These are phyloP conservation scores for Notospermus geniculatus DNA, from an alignment of 1,140 invertebrate genomes.

Conservation along the genomic window DNA sequence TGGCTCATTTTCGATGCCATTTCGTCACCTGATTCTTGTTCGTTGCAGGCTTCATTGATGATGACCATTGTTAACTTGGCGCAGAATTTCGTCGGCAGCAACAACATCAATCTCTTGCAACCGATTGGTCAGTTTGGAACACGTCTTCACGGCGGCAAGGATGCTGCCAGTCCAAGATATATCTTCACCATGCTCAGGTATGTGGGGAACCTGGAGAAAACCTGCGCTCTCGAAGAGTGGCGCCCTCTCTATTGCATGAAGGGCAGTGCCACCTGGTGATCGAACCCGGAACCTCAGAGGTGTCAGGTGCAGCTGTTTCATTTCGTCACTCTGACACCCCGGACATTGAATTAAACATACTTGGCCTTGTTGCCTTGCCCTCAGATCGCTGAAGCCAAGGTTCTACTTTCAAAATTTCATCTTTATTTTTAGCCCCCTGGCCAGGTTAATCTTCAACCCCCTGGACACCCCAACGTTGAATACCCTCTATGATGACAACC, in stretches of 20 bases:
- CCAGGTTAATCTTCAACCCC: constrained; percentile 82
- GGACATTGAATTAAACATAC: too few relatives aligned
- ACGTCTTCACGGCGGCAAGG: constrained; percentile 83
- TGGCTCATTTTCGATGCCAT: too few relatives aligned
- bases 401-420: too few relatives aligned
- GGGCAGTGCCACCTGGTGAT: too few relatives aligned
- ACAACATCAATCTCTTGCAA: constrained; percentile 95
- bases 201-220: constrained; percentile 44
- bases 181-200: constrained; percentile 91
- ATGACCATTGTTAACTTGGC: constrained; percentile 96
- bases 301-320: too few relatives aligned
- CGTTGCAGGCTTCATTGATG: constrained; percentile 71
- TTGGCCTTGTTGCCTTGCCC: too few relatives aligned
- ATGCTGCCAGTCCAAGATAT: constrained; percentile 95
- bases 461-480: constrained; percentile 86
- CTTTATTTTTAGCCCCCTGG: constrained; percentile 42
- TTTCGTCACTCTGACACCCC: too few relatives aligned
- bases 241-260: too few relatives aligned
- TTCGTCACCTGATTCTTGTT: not conserved
- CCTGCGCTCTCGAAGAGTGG: too few relatives aligned
- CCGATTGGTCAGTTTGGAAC: constrained; percentile 98
- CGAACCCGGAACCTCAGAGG: too few relatives aligned
- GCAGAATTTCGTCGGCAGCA: constrained; percentile 97
- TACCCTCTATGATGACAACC: constrained; percentile 92
- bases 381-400: too few relatives aligned